A percentile compares a stretch with the other conserved stretches of the same genome.
Conservation (phyloP, 2,113 vertebrate species). For the Piaya cayana region DNA sequence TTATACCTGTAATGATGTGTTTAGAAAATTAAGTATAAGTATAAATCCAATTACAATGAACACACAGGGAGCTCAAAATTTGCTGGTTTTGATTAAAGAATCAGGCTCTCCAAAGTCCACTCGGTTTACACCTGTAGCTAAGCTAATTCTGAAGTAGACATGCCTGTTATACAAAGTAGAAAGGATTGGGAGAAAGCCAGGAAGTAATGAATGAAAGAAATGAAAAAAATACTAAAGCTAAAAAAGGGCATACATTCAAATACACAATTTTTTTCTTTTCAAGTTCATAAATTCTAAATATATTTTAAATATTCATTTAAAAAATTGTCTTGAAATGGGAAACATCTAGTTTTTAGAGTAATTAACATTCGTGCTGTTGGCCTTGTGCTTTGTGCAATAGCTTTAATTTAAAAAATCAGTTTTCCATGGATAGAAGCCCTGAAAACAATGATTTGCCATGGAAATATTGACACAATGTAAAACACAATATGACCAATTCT, state of each 20-base stretch:
- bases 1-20: rapidly evolving
- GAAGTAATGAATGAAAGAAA: background rate
- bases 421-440: background rate
- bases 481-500: background rate
- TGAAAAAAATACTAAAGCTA: background rate
- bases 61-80: background rate
- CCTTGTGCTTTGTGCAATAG: background rate
- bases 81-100: background rate
- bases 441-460: slow-evolving; percentile 14
- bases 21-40: background rate
- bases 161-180: background rate
- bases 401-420: background rate
- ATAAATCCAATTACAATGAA: background rate
- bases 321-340: background rate
- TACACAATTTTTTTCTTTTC: background rate
- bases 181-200: background rate
- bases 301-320: background rate
- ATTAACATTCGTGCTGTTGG: background rate
- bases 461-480: slow-evolving; percentile 23
- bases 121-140: background rate
- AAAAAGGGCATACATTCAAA: background rate
- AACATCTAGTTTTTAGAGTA: background rate
- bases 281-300: background rate
- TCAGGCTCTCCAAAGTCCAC: background rate
- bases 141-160: background rate